Percentiles rank a stretch among this genome's conserved stretches.
phyloP scores from a whole-genome alignment of 1,140 invertebrate species.

The Spodoptera litura region DNA sequence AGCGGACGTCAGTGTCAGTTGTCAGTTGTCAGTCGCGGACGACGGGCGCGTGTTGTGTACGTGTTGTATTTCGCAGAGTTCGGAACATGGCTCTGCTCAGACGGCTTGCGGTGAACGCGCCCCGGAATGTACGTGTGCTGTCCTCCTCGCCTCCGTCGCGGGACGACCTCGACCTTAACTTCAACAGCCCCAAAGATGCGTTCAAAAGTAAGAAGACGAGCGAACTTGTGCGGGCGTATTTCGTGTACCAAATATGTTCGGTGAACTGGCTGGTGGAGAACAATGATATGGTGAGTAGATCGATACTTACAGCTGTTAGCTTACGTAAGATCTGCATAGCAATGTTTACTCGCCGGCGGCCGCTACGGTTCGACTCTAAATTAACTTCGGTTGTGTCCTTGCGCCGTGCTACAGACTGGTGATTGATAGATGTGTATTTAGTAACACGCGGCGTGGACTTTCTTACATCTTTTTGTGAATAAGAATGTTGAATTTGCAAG shows the following conservation, averaged over 20 bases:
- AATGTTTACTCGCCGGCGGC: constrained; percentile 60
- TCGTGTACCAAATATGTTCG: constrained; percentile 97
- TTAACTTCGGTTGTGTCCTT: constrained; percentile 69
- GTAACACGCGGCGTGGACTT: constrained; percentile 30
- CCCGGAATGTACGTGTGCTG: constrained; percentile 69
- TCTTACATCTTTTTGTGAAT: constrained; percentile 2
- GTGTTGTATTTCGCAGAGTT: constrained; percentile 69
- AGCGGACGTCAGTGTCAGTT: constrained; percentile 79
- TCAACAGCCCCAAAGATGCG: constrained; percentile 92
- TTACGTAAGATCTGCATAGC: constrained; percentile 67
- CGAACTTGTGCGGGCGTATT: constrained; percentile 96
- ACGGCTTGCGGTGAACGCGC: constrained; percentile 74
- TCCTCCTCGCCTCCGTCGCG: constrained; percentile 75
- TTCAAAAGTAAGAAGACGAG: constrained; percentile 98
- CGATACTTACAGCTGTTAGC: constrained; percentile 54
- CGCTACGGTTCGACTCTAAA: constrained; percentile 62
- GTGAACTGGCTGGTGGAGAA: constrained; percentile 96
- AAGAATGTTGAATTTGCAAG: constrained; percentile 5
- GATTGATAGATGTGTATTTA: constrained; percentile 38
- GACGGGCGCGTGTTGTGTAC: constrained; percentile 68
- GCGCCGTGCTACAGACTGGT: constrained; percentile 59
- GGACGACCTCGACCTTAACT: constrained; percentile 95
- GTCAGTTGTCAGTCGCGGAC: constrained; percentile 77
- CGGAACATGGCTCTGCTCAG: constrained; percentile 79
- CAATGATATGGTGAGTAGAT: constrained; percentile 94